Conservation (phyloP, 2,888 invertebrate genomes). For the Petrophora chlorosata region DNA sequence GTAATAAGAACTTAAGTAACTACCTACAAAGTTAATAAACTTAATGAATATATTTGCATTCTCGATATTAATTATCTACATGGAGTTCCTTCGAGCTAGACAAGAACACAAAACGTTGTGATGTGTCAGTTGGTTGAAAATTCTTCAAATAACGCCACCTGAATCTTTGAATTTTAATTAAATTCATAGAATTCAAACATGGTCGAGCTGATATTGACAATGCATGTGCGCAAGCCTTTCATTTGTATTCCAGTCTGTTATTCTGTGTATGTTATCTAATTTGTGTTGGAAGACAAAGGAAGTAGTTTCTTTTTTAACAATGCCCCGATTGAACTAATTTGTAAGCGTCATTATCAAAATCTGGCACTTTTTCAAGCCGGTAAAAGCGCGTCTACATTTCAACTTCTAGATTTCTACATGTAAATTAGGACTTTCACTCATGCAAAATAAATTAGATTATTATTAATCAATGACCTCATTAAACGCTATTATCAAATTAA, state of each 20-base stretch:
- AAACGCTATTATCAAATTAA: slow-evolving; percentile 8
- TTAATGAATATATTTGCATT: too few relatives aligned
- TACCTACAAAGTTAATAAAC: not conserved
- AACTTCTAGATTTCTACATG: slow-evolving; percentile 35
- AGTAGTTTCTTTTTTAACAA: slow-evolving; percentile 60
- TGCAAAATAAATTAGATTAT: slow-evolving; percentile 5
- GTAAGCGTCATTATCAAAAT: slow-evolving; percentile 29
- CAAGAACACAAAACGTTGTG: not conserved
- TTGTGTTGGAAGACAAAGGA: slow-evolving; percentile 73
- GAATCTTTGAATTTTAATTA: slow-evolving; percentile 34
- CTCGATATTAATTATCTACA: too few relatives aligned
- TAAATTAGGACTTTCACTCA: slow-evolving; percentile 6
- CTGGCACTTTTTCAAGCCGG: not conserved
- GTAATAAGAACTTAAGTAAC: not conserved
- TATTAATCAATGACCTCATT: slow-evolving; percentile 11
- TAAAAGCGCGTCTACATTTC: not conserved
- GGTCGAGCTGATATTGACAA: slow-evolving; percentile 32
- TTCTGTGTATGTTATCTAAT: too few relatives aligned
- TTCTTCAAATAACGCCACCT: slow-evolving; percentile 1
- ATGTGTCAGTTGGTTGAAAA: not conserved
- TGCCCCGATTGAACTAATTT: slow-evolving; percentile 60
- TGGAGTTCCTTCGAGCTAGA: too few relatives aligned
- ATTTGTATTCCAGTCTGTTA: slow-evolving; percentile 71
- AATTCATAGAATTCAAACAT: slow-evolving; percentile 32
- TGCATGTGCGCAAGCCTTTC: slow-evolving; percentile 46